These are phyloP conservation scores for Apostichopus japonicus DNA, from an alignment of 35 echinoderm and acorn worm species.

Conservation along the genomic window DNA sequence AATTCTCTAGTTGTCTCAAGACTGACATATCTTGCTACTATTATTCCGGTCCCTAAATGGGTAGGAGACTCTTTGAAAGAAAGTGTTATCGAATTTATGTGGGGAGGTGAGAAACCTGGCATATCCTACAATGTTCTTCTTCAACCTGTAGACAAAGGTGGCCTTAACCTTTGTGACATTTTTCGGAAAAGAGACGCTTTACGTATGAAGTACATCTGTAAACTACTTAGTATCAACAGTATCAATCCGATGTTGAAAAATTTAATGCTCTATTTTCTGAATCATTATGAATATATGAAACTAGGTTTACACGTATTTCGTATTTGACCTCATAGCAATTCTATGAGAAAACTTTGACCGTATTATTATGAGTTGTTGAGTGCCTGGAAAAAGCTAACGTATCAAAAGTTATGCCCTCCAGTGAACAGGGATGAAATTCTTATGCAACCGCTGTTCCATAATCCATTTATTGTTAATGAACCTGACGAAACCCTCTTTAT, in stretches of 20 bases:
- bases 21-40: slow-evolving; percentile 6
- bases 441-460: slow-evolving; percentile 2
- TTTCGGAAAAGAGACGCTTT: slow-evolving; percentile 7
- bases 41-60: not conserved
- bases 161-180: slow-evolving; percentile 6
- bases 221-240: not conserved
- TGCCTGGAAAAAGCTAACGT: slow-evolving; percentile 7
- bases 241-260: not conserved
- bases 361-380: slow-evolving; percentile 12
- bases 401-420: not conserved
- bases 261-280: not conserved
- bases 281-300: slow-evolving; percentile 38
- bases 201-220: not conserved
- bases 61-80: not conserved
- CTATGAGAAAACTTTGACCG: not conserved
- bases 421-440: not conserved
- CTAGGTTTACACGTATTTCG: slow-evolving; percentile 1
- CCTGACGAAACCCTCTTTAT: not conserved
- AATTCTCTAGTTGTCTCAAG: slow-evolving; percentile 4
- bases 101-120: not conserved
- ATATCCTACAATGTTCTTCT: not conserved
- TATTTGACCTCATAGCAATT: not conserved
- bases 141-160: not conserved
- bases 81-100: not conserved
- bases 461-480: slow-evolving; percentile 19